Evolutionary conservation across 2,888 invertebrate genomes (phyloP), one percentile per base, ranked within the genome.

Genomic region (Periphyllus acericola): DNA sequence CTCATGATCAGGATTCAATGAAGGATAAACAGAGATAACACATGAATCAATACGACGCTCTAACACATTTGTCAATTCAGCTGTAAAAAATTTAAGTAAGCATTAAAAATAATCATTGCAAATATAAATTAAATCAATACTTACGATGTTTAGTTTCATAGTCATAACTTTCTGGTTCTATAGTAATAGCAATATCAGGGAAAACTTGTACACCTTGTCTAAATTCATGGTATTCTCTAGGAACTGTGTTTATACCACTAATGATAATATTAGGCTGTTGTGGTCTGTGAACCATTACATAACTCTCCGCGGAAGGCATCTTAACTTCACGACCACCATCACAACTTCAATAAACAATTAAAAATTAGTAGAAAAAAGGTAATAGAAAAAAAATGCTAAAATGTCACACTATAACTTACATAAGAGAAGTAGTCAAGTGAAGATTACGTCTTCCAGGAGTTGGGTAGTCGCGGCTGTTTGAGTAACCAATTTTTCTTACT

Each of bases 1-100:
- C 92, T 99, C 99, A 92, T 98, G 97, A 92, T 98, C 98, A 14
- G 98, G 97, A 93, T 98, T 97, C 90, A 99, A 93, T 14, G 97
- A 97, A 60, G 99, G 99, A 92, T 98, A 97, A 89, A 99, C 98
- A 76, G 96, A 96, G 88, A 99, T 95, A 89, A 96, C 96, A 92
- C 99, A 99, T 85, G 97, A 96, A 92, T 99, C 98, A 90, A 99
- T 92, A 91, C 95, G 95, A 91, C 95, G 95, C 85, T 93, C 93
- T 9, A 89, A 91, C 36, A 91, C 91, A 90, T 91, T 91, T 89
- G 91, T 90, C 68, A 91, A 90, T 89, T 91, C 91, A 85, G 91
- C 91, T 91, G 88, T 11, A 90, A 89, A 80, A 89, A 74, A 66
- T 71, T 84, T 34, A 34, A 81, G 32, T 34, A 25, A 89, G 89